A percentile compares a stretch with the other conserved stretches of the same genome.
These are phyloP conservation scores for Parnassius mnemosyne DNA, from an alignment of 2,888 invertebrate genomes.

Conservation along the genomic window DNA sequence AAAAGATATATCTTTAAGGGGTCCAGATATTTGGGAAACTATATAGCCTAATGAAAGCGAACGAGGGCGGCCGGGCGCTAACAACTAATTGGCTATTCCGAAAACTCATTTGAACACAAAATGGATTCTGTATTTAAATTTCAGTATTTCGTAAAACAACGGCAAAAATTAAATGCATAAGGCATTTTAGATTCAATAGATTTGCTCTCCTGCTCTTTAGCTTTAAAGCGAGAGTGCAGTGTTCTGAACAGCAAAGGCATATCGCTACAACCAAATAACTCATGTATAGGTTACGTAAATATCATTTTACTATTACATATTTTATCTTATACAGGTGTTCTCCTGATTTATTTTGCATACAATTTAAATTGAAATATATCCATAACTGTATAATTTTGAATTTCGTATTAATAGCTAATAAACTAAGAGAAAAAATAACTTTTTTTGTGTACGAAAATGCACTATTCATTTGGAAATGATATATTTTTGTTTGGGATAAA, in stretches of 20 bases:
- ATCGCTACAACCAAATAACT: too few relatives aligned
- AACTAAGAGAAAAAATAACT: too few relatives aligned
- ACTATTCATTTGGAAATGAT: too few relatives aligned
- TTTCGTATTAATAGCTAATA: too few relatives aligned
- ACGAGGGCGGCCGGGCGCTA: conserved; percentile 78
- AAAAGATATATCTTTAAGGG: conserved; percentile 75
- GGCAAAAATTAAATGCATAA: conserved; percentile 72
- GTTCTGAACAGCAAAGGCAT: background rate
- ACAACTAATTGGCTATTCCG: conserved; percentile 81
- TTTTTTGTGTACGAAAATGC: too few relatives aligned
- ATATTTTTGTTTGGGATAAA: too few relatives aligned
- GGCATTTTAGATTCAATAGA: conserved; percentile 53
- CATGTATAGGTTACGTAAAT: too few relatives aligned
- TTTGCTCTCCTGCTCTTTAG: conserved; percentile 29
- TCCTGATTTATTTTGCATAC: too few relatives aligned
- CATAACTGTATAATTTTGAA: too few relatives aligned
- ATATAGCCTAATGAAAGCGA: conserved; percentile 80
- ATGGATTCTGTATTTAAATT: conserved; percentile 81
- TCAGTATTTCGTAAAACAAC: conserved; percentile 76
- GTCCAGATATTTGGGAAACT: conserved; percentile 78
- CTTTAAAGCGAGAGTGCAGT: conserved; percentile 20
- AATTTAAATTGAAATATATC: too few relatives aligned
- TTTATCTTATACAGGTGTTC: too few relatives aligned
- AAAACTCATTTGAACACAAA: conserved; percentile 81
- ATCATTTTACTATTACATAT: too few relatives aligned